Base-by-base conservation (phyloP, 2,888 invertebrate genomes). In the Aradus depressus region DNA sequence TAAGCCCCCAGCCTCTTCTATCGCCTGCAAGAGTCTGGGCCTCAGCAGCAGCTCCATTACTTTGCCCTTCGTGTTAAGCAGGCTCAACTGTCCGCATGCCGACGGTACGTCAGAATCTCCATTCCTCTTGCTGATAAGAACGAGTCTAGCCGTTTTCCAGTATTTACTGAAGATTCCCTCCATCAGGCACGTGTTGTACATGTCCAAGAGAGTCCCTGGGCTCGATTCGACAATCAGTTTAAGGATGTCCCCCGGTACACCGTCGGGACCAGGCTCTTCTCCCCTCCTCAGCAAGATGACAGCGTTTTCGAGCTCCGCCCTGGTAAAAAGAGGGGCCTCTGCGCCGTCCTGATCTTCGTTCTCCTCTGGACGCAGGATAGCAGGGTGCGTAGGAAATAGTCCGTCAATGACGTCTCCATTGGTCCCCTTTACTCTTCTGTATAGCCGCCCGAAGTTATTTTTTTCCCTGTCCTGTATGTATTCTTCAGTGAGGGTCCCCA, bases 1-100 rank as follows among this genome's bases (percentile, higher is more conserved):
- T 16, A 62, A 49, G 16, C 44, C 51, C 8, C 57, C 59, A 21
- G 44, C 50, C 23, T 32, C 42, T 43, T 58, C 57, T 3, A 61
- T 28, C 21, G 53, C 51, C 35, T 53, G 41, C 10, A 45, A 28
- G 23, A 65, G 41, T 44, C 63, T 58, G n/a, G 42, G 48, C 32
- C 56, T 57, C 22, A 63, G 43, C n/a, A 64, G 8, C 38, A 58
- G 60, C 50, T 65, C 64, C 4, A 61, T 52, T 0, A 63, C 44
- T 51, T 51, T 44, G 19, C 44, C 38, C 23, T 37, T 34, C 32
- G 50, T 53, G 28, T 53, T 34, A 39, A 53, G 26, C 50, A 53
- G 44, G 22, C 50, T 44, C 10, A 51, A 25, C 14, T 50, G 50
- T 28, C 39, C 28, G 41, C 32, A 44, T n/a, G 44, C 44, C 4